Evolutionary conservation across 2,113 vertebrate genomes (phyloP).

Genomic region (Entelurus aequoreus): DNA sequence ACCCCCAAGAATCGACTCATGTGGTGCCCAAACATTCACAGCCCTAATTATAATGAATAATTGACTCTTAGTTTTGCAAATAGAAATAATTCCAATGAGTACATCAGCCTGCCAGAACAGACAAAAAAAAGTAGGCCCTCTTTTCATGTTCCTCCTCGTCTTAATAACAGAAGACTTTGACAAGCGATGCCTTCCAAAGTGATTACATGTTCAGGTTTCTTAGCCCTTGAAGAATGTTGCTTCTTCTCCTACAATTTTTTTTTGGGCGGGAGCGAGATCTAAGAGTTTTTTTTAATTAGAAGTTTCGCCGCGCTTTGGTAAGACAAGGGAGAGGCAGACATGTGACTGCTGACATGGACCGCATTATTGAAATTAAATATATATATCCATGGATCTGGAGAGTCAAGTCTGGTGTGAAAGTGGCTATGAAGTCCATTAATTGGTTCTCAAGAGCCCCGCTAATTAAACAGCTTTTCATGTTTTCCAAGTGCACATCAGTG

Average conservation of each 20-base stretch:
- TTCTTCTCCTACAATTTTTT: neutral
- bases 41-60: too few relatives aligned
- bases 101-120: slow-evolving; percentile 18
- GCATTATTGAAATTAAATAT: slow-evolving; percentile 44
- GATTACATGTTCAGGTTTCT: slow-evolving; percentile 28
- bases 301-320: slow-evolving; percentile 20
- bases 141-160: slow-evolving; percentile 7
- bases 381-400: slow-evolving; percentile 31
- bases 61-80: neutral
- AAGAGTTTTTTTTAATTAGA: slow-evolving; percentile 61
- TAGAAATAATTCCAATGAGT: slow-evolving; percentile 4
- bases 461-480: neutral
- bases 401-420: slow-evolving; percentile 37
- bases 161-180: slow-evolving; percentile 45
- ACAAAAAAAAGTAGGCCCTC: neutral
- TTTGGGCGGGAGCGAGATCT: slow-evolving; percentile 24
- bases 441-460: slow-evolving; percentile 22
- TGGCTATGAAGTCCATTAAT: slow-evolving; percentile 19
- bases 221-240: slow-evolving; percentile 15
- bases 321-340: slow-evolving; percentile 17
- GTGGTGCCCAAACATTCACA: too few relatives aligned
- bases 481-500: neutral
- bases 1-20: too few relatives aligned
- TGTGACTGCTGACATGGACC: slow-evolving; percentile 38
- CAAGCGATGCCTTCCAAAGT: slow-evolving; percentile 23